These are phyloP conservation scores for Morelia viridis DNA, from an alignment of 2,797 vertebrate genomes.

Conservation along the genomic window DNA sequence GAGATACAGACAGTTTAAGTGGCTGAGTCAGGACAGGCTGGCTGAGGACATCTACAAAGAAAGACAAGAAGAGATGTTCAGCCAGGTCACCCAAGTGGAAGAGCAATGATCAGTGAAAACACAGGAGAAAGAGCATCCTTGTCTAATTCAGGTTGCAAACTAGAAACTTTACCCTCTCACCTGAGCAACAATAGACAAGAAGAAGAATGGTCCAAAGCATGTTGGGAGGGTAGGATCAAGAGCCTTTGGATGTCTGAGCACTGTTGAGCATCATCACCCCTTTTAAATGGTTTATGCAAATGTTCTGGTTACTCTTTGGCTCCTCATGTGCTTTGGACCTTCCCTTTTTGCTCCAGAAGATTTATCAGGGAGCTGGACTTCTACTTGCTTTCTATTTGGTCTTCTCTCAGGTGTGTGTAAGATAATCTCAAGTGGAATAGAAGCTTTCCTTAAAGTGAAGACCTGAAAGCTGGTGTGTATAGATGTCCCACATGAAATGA, in stretches of 20 bases:
- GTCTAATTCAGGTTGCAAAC: neutral
- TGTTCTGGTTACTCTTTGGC: neutral
- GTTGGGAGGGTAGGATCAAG: neutral
- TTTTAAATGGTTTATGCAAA: neutral
- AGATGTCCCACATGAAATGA: too few species aligned
- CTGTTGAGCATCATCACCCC: neutral
- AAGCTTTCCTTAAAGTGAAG: too few species aligned
- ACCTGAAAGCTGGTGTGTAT: too few species aligned
- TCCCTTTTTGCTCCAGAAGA: neutral
- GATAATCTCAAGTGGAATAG: too few species aligned
- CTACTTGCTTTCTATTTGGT: too few species aligned
- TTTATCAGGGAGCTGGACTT: too few species aligned
- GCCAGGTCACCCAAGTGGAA: neutral
- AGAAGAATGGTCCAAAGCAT: neutral
- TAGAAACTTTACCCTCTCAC: neutral
- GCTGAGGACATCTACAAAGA: neutral
- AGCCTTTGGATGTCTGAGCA: neutral
- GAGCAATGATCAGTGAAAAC: rapidly evolving
- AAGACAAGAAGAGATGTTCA: neutral
- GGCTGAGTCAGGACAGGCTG: neutral
- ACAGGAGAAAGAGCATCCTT: neutral
- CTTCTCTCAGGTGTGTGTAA: too few species aligned
- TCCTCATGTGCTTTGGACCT: neutral
- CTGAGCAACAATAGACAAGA: neutral
- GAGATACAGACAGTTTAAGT: neutral